Percentiles rank a stretch among this genome's conserved stretches.
phyloP scores from a whole-genome alignment of 2,797 vertebrate genomes.

The Tolypeutes matacus region DNA sequence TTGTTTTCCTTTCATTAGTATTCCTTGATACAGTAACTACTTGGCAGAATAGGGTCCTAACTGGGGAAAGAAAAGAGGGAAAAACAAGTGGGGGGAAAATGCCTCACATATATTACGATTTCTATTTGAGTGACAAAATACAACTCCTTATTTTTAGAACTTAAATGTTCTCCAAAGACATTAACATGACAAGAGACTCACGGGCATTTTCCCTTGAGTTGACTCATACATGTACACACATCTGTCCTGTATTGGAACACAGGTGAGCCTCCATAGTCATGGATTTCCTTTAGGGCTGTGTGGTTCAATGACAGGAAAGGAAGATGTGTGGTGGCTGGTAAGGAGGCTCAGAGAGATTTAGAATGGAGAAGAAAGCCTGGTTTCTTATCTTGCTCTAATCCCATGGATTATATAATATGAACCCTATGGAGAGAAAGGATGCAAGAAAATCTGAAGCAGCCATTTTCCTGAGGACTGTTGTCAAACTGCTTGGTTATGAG shows the following conservation, averaged over 20 bases:
- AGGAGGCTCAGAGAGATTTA: background rate
- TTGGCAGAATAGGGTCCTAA: background rate
- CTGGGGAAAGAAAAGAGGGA: background rate
- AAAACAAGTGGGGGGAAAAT: background rate
- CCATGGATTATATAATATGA: background rate
- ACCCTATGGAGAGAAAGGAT: background rate
- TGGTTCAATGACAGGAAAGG: background rate
- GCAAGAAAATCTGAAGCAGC: background rate
- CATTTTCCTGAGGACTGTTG: background rate
- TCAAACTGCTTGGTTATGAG: background rate
- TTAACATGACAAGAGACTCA: background rate
- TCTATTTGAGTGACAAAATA: constrained; percentile 13
- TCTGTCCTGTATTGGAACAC: background rate
- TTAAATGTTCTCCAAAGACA: constrained; percentile 18
- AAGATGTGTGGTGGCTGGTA: background rate
- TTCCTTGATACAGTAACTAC: constrained; percentile 1
- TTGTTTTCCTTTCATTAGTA: background rate
- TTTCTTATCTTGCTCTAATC: background rate
- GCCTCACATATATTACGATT: background rate
- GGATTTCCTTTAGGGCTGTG: background rate
- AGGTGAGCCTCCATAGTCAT: background rate
- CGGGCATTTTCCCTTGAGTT: background rate
- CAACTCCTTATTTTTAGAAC: constrained; percentile 16
- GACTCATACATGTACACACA: background rate
- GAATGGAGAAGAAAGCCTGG: background rate